These are phyloP conservation scores for Sinocyclocheilus anshuiensis DNA, from an alignment of 2,113 vertebrate species.

Conservation along the genomic window DNA sequence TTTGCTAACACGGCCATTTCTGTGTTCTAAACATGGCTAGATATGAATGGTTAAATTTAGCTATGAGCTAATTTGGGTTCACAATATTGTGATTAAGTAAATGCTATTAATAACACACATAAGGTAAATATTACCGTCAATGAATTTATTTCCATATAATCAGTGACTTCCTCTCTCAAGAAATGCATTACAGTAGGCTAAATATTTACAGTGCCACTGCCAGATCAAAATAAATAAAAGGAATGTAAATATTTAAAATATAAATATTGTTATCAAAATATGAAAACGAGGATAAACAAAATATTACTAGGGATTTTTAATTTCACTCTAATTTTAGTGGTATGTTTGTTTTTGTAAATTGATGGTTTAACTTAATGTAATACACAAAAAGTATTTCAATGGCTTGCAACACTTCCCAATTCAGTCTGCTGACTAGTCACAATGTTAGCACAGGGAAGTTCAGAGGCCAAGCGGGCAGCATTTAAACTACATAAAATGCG, in stretches of 20 bases:
- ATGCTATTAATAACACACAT: neutral
- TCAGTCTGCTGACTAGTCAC: neutral
- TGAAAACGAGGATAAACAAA: neutral
- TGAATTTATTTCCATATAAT: neutral
- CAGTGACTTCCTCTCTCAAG: conserved; percentile 1
- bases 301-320: neutral
- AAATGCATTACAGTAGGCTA: neutral
- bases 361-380: neutral
- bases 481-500: no score
- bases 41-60: neutral
- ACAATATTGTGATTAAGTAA: neutral
- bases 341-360: neutral
- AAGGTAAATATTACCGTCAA: neutral
- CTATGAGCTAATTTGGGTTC: neutral
- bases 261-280: conserved; percentile 31
- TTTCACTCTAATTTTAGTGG: neutral
- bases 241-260: conserved; percentile 27
- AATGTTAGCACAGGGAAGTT: no score
- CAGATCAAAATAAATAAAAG: conserved; percentile 15
- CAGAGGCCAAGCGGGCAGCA: no score
- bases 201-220: conserved; percentile 6
- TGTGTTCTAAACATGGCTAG: conserved; percentile 1
- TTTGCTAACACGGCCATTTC: neutral
- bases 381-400: neutral
- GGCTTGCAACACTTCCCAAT: neutral